Percentiles rank a stretch among this genome's conserved stretches.
phyloP scores from a whole-genome alignment of 53 echinoderm and acorn worm species.

The Paelopatides confundens region DNA sequence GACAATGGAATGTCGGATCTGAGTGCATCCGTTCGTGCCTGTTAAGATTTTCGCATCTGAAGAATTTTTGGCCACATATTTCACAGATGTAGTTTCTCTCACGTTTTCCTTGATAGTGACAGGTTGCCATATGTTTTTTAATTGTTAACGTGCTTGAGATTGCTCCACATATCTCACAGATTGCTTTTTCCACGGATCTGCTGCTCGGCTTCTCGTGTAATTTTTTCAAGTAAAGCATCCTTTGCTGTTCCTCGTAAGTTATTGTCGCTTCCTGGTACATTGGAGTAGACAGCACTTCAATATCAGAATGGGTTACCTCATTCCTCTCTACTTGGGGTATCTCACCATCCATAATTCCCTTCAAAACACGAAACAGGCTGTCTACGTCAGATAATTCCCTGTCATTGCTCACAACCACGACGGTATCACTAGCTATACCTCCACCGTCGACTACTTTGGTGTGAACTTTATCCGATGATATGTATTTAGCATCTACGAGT shows the following conservation, averaged over 20 bases:
- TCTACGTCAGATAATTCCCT: neutral
- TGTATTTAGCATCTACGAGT: neutral
- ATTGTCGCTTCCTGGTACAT: neutral
- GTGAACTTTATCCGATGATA: neutral
- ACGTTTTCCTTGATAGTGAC: slow-evolving; percentile 9
- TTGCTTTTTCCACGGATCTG: neutral
- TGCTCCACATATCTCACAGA: slow-evolving; percentile 25
- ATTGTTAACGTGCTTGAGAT: neutral
- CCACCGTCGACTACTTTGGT: neutral
- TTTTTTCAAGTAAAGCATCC: neutral
- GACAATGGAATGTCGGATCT: neutral
- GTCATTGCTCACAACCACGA: neutral
- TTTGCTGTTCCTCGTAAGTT: neutral
- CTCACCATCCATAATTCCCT: neutral
- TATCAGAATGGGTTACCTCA: neutral
- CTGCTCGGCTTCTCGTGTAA: neutral
- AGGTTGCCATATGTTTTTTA: neutral
- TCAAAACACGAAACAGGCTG: neutral
- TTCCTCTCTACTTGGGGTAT: neutral
- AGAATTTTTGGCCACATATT: slow-evolving; percentile 3
- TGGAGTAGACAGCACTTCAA: neutral
- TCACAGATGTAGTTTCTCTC: slow-evolving; percentile 7
- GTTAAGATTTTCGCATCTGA: neutral
- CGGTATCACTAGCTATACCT: neutral
- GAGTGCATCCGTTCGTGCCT: neutral